Base-by-base conservation (phyloP, 2,113 vertebrate genomes). In the Zeus faber region DNA sequence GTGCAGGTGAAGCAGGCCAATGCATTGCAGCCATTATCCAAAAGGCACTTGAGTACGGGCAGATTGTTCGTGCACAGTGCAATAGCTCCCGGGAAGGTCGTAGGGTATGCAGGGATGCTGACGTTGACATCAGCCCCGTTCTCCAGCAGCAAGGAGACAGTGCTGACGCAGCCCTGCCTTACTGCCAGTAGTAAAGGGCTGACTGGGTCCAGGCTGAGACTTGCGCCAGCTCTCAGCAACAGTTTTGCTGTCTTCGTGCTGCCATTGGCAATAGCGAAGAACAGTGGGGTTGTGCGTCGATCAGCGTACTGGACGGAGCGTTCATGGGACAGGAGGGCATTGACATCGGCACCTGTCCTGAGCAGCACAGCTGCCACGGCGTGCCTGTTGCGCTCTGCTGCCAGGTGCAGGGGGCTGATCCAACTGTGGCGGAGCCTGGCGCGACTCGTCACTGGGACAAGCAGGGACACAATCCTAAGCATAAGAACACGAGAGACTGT, bases 331-430 rank as follows among this genome's bases (percentile, higher is more conserved):
- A 97, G 91, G 2, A 72, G 72, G 2, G 86, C 63, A 35, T 97
- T 95, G 56, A 97, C 92, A 6, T 95, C 91, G 3, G 91, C 95
- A 76, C 96, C 94, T 40, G 92, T 89, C 24, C 87, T 86, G 2
- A 98, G 90, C 14, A 98, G 89, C 52, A 89, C 89, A 55, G 92
- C 90, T 67, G 95, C 76, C 63, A 90, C 87, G 0, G 60, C 66
- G 35, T 91, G 89, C 0, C 88, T 86, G 84, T 96, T 91, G 76
- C 91, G 87, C 68, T 97, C 90, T 0, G 95, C 93, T 0, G 95
- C 94, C 49, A 98, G 69, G 78, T 98, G 95, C 57, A 98, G 87
- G 20, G 96, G 96, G 66, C 91, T 96, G 85, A 98, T 87, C 37
- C 92, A 90, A 0, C 94, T 94, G 7, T 93, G 84, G 47, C 93